Percentiles rank a stretch among this genome's conserved stretches.
Evolutionary conservation across 2,888 invertebrate genomes (phyloP).

Genomic region (Macrophya annulata): DNA sequence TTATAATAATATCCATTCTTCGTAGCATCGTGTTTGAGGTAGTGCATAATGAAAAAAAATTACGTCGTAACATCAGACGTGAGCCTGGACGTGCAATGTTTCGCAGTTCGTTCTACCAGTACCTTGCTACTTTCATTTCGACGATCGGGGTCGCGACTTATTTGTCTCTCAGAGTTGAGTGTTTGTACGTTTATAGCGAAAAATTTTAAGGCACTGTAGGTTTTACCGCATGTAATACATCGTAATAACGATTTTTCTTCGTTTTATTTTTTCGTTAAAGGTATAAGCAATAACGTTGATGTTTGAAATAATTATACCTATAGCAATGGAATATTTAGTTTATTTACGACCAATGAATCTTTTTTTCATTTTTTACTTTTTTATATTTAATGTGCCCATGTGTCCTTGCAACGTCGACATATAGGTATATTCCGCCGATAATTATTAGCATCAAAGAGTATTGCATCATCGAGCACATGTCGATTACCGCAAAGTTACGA

Average conservation of each 20-base stretch:
- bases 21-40: neutral
- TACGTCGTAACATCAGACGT: conserved; percentile 10
- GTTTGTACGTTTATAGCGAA: conserved; percentile 13
- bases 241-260: neutral
- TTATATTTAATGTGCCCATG: neutral
- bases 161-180: conserved; percentile 28
- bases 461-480: conserved; percentile 8
- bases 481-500: conserved; percentile 8
- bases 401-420: neutral
- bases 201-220: neutral
- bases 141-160: conserved; percentile 53
- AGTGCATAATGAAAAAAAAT: neutral
- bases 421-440: neutral
- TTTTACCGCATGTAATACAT: neutral
- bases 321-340: neutral
- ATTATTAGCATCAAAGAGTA: neutral
- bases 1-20: neutral
- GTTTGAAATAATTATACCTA: neutral
- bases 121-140: conserved; percentile 53
- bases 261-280: neutral
- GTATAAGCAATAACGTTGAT: neutral
- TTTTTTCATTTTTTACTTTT: neutral
- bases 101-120: conserved; percentile 35
- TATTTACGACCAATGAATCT: neutral
- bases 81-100: conserved; percentile 22